Evolutionary conservation across 2,888 invertebrate genomes (phyloP).

Genomic region (Microdon myrmicae): DNA sequence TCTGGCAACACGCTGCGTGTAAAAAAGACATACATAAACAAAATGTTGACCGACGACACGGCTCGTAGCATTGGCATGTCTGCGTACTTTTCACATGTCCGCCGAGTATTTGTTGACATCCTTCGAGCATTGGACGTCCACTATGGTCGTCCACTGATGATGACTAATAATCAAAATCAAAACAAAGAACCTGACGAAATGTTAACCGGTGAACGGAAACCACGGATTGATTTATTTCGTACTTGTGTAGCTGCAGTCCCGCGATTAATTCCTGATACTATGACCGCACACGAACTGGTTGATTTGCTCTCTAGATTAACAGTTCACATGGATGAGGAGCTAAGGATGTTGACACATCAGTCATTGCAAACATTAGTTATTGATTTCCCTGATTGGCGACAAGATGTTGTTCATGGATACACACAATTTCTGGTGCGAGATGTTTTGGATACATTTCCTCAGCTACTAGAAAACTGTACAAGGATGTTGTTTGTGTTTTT

Average conservation of each 20-base stretch:
- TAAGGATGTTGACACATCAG: conserved; percentile 92
- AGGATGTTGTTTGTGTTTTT: conserved; percentile 91
- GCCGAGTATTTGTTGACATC: conserved; percentile 95
- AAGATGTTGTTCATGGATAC: conserved; percentile 93
- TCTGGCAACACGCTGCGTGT: conserved; percentile 95
- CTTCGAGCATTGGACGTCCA: conserved; percentile 93
- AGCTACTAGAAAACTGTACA: conserved; percentile 89
- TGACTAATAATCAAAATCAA: conserved; percentile 94
- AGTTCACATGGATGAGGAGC: conserved; percentile 98
- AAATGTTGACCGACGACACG: conserved; percentile 95
- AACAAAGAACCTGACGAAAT: conserved; percentile 94
- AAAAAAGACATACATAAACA: conserved; percentile 95
- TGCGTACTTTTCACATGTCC: conserved; percentile 94
- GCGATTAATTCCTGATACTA: conserved; percentile 95
- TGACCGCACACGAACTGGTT: conserved; percentile 93
- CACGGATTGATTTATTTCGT: conserved; percentile 95
- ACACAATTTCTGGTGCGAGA: conserved; percentile 95
- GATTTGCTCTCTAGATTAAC: conserved; percentile 93
- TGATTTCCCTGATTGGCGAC: conserved; percentile 97
- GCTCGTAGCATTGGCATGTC: conserved; percentile 97
- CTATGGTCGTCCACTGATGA: conserved; percentile 95
- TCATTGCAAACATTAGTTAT: conserved; percentile 94
- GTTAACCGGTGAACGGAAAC: conserved; percentile 95
- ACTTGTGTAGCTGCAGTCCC: conserved; percentile 99
- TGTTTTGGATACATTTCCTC: conserved; percentile 71